These are phyloP conservation scores for Phalacrocorax brasilianus DNA, from an alignment of 2,113 vertebrate species.

Conservation along the genomic window DNA sequence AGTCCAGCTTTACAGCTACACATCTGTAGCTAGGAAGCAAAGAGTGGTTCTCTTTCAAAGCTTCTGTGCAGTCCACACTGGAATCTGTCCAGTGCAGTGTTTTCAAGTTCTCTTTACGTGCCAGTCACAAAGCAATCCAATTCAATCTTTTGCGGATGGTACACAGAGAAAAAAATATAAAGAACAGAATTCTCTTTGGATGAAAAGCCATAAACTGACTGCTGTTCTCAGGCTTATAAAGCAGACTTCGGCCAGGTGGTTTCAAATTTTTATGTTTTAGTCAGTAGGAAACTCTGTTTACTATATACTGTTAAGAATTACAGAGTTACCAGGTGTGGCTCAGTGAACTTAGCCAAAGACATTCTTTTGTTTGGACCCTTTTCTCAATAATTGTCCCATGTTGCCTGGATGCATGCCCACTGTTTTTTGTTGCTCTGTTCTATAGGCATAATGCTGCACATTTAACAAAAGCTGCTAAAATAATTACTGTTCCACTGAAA, in stretches of 20 bases:
- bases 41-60: neutral
- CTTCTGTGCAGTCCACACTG: neutral
- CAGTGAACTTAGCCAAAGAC: neutral
- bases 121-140: neutral
- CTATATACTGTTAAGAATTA: neutral
- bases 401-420: neutral
- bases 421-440: neutral
- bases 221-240: neutral
- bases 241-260: slow-evolving; percentile 11
- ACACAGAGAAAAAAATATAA: neutral
- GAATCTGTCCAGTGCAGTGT: neutral
- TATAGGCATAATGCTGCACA: neutral
- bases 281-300: slow-evolving; percentile 33
- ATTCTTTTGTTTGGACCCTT: neutral
- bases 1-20: neutral
- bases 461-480: slow-evolving; percentile 54
- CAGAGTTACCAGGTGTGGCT: slow-evolving; percentile 44
- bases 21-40: neutral
- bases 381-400: neutral
- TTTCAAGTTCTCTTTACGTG: neutral
- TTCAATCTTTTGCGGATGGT: neutral
- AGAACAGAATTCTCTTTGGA: neutral
- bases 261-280: neutral
- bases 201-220: neutral
- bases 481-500: slow-evolving; percentile 48